Evolutionary conservation across 2,888 invertebrate species (phyloP).

Genomic region (Deilephila elpenor): DNA sequence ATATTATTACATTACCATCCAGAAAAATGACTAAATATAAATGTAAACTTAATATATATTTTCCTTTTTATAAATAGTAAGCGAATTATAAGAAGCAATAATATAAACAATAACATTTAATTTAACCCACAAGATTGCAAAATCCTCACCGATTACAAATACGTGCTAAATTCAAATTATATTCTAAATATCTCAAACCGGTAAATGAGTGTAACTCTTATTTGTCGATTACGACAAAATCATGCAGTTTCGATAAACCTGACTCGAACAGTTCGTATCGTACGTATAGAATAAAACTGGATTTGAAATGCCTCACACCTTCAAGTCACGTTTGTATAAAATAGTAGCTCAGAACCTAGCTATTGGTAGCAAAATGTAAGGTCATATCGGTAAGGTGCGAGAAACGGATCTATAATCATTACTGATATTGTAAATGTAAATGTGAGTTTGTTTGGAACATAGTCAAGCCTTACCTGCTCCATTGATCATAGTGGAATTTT

Average conservation of each 20-base stretch:
- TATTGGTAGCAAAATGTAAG: slow-evolving; percentile 16
- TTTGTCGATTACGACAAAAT: neutral
- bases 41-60: too few relatives aligned
- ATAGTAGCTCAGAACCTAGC: neutral
- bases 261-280: neutral
- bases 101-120: too few relatives aligned
- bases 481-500: too few relatives aligned
- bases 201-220: neutral
- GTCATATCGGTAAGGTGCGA: slow-evolving; percentile 7
- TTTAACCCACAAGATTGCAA: neutral
- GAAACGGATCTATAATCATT: neutral
- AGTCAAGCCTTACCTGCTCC: too few relatives aligned
- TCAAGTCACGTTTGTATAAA: neutral
- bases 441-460: neutral
- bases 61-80: too few relatives aligned
- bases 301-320: neutral
- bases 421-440: neutral
- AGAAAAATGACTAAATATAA: too few relatives aligned
- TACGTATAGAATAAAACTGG: too few relatives aligned
- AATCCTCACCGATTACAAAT: neutral
- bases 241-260: neutral
- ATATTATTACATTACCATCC: too few relatives aligned
- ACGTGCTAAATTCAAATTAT: neutral
- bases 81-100: too few relatives aligned
- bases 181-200: neutral